Conservation (phyloP, 2,888 invertebrate genomes). For the Parthenolecanium corni region DNA sequence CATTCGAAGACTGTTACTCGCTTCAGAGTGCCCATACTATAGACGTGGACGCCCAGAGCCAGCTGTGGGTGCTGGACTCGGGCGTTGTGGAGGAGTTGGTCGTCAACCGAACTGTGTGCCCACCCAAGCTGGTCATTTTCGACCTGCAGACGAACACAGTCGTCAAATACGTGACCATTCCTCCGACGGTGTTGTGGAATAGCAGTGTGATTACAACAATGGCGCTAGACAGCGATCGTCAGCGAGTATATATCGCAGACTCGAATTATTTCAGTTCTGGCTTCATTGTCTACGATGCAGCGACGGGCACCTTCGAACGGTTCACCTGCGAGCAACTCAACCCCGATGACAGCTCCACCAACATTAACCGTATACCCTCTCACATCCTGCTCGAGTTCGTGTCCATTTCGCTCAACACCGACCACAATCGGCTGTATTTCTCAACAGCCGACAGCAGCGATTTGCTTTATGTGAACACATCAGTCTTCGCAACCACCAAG, state of each 20-base stretch:
- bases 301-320: neutral
- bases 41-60: constrained; percentile 56
- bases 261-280: constrained; percentile 10
- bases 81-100: constrained; percentile 43
- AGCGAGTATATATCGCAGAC: constrained; percentile 14
- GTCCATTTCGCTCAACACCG: constrained; percentile 6
- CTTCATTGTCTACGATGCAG: constrained; percentile 11
- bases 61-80: constrained; percentile 58
- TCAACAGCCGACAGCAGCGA: constrained; percentile 11
- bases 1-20: constrained; percentile 53
- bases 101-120: constrained; percentile 45
- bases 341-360: constrained; percentile 1
- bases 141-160: constrained; percentile 41
- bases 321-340: constrained; percentile 19
- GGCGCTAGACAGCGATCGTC: neutral
- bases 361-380: constrained; percentile 2
- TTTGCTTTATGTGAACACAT: constrained; percentile 3
- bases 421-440: constrained; percentile 14
- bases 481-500: neutral
- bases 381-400: constrained; percentile 2
- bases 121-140: constrained; percentile 55
- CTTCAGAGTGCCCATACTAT: constrained; percentile 63
- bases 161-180: neutral
- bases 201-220: constrained; percentile 5
- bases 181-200: neutral